These are phyloP conservation scores for Pseudochromis fuscus DNA, from an alignment of 2,797 vertebrate species.

Conservation along the genomic window DNA sequence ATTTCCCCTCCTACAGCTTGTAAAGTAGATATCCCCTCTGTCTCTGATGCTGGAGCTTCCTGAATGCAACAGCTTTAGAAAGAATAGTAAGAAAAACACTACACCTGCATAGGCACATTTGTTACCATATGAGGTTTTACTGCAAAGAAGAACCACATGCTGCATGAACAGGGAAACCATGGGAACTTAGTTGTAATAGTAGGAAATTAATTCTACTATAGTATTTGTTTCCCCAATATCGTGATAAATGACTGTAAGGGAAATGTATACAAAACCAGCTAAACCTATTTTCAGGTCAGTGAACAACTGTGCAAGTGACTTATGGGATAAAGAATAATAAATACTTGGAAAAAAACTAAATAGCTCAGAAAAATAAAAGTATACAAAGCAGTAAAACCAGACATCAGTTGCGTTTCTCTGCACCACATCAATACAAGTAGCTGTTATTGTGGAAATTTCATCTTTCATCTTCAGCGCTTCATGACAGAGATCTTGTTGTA, in stretches of 20 bases:
- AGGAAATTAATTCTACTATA: not conserved
- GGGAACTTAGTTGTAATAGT: too few relatives aligned
- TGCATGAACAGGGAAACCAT: not conserved
- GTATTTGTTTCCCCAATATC: not conserved
- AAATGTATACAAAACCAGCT: not conserved
- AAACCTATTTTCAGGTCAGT: not conserved
- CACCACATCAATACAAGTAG: constrained; percentile 26
- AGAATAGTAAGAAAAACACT: not conserved
- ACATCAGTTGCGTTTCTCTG: constrained; percentile 21
- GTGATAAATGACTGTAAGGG: not conserved
- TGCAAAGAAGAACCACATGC: not conserved
- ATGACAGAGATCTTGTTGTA: not conserved
- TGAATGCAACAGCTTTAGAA: not conserved
- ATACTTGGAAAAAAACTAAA: not conserved
- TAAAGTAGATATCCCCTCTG: not conserved
- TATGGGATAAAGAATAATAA: not conserved
- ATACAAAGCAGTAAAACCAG: not conserved
- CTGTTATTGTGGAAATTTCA: constrained; percentile 43
- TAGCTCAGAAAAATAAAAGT: not conserved
- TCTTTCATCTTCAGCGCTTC: too few relatives aligned
- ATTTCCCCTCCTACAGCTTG: constrained; percentile 8
- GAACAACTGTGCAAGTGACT: not conserved
- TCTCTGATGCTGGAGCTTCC: not conserved
- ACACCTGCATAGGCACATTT: not conserved
- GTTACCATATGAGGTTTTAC: not conserved